Base-by-base conservation (phyloP, 2,797 vertebrate genomes). In the Atherinosoma microstoma region DNA sequence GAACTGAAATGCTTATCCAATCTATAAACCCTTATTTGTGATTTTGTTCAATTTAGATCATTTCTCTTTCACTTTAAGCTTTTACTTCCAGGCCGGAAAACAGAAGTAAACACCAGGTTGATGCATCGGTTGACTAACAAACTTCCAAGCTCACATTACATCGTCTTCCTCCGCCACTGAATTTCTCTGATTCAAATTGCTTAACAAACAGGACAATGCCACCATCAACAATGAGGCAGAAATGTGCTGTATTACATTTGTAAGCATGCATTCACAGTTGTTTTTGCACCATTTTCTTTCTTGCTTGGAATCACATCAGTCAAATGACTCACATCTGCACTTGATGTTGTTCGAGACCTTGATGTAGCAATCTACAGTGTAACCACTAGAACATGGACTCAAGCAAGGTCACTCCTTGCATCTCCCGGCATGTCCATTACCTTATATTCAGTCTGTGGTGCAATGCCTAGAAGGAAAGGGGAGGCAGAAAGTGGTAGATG, bases 1-100 rank as follows among this genome's bases (percentile, higher is more conserved):
- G 58, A 70, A 58, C 68, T 71, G 49, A 74, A 79, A 77, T 58
- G 29, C 73, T 13, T 13, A 36, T 36, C 2, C 10, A 38, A 38
- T 38, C 12, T 38, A 38, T 13, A 38, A 58, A 58, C 72, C 15
- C 32, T 38, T 58, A 49, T 85, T 57, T 73, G 58, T 72, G 68
- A 69, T 80, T 81, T 67, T 67, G 54, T 70, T 80, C 8, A 65
- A 82, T 64, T 85, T 64, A 57, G 34, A 70, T 42, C 51, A 72
- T 34, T 27, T 64, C 62, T 88, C 79, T 81, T 69, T 80, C 68
- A 61, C 22, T 75, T 29, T 54, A 38, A 27, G 29, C 70, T 72
- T 77, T 69, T 78, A 69, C 70, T 81, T 68, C 62, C 45, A 78
- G 80, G 72, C 70, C 73, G 47, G 70, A 78, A 63, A 64, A 83